Conservation (phyloP, 2,888 invertebrate genomes). For the Meta bourneti region DNA sequence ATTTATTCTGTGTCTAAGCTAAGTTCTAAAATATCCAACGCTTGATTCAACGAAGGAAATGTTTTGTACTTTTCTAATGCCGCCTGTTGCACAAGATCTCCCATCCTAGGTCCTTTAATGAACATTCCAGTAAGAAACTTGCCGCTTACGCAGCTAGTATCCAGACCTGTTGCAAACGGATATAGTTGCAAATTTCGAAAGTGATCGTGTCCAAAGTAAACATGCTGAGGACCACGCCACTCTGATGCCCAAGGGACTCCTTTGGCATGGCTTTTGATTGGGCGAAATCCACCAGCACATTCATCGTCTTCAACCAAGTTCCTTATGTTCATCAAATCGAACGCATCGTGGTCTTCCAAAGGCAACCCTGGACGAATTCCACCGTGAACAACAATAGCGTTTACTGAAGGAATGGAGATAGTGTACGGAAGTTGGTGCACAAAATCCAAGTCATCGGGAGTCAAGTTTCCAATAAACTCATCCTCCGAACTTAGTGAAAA, state of each 20-base stretch:
- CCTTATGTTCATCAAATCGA: slow-evolving; percentile 80
- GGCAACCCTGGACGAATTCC: slow-evolving; percentile 80
- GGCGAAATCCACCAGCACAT: slow-evolving; percentile 69
- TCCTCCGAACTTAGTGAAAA: slow-evolving; percentile 66
- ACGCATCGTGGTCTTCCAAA: slow-evolving; percentile 78
- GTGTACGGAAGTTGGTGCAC: slow-evolving; percentile 80
- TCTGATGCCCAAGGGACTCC: slow-evolving; percentile 80
- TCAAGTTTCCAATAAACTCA: slow-evolving; percentile 79
- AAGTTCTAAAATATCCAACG: not conserved
- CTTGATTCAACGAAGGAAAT: not conserved
- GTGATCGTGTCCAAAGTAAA: slow-evolving; percentile 81
- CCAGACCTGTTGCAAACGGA: slow-evolving; percentile 80
- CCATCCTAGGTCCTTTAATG: slow-evolving; percentile 75
- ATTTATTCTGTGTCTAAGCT: no score
- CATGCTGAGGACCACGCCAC: slow-evolving; percentile 81
- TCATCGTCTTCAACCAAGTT: slow-evolving; percentile 78
- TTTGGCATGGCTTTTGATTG: slow-evolving; percentile 75
- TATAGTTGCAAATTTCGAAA: slow-evolving; percentile 79
- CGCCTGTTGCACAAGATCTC: slow-evolving; percentile 66
- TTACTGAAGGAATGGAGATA: slow-evolving; percentile 79
- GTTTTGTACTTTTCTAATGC: slow-evolving; percentile 20
- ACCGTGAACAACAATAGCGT: slow-evolving; percentile 80
- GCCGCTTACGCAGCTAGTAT: slow-evolving; percentile 81
- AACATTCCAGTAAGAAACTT: slow-evolving; percentile 79
- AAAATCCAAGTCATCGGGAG: slow-evolving; percentile 79